These are phyloP conservation scores for Agonopterix alstromeriana DNA, from an alignment of 2,888 invertebrate species.

Conservation along the genomic window DNA sequence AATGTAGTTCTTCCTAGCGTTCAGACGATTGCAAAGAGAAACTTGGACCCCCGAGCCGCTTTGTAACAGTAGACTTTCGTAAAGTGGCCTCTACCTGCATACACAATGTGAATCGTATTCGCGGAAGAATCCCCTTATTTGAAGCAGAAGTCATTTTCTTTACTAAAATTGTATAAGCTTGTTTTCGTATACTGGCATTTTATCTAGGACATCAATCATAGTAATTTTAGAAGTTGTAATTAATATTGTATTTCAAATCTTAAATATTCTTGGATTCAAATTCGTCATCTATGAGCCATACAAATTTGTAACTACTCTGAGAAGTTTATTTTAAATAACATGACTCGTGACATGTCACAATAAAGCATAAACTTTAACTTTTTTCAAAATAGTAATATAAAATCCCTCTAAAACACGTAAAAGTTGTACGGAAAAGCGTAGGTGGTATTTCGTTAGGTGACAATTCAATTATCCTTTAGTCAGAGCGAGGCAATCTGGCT, in stretches of 20 bases:
- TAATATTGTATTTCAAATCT: too few relatives aligned
- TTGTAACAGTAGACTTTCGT: conserved; percentile 36
- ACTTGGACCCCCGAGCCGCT: conserved; percentile 36
- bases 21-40: conserved; percentile 31
- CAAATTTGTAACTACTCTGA: too few relatives aligned
- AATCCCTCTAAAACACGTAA: conserved; percentile 1
- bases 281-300: too few relatives aligned
- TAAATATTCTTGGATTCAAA: too few relatives aligned
- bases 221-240: too few relatives aligned
- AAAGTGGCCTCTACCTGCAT: conserved; percentile 33
- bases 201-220: too few relatives aligned
- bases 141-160: conserved; percentile 1
- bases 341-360: not conserved
- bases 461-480: conserved; percentile 64
- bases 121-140: not conserved
- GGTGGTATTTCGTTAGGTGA: conserved; percentile 40
- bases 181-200: too few relatives aligned
- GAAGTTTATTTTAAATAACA: not conserved
- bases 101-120: conserved; percentile 6
- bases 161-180: not conserved
- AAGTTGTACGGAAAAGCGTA: conserved; percentile 12
- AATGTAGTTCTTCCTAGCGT: conserved; percentile 33
- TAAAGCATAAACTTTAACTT: too few relatives aligned
- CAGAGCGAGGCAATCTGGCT: conserved; percentile 55
- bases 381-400: not conserved